These are phyloP conservation scores for Calyptommatus sinebrachiatus DNA, from an alignment of 2,113 vertebrate genomes.

Conservation along the genomic window DNA sequence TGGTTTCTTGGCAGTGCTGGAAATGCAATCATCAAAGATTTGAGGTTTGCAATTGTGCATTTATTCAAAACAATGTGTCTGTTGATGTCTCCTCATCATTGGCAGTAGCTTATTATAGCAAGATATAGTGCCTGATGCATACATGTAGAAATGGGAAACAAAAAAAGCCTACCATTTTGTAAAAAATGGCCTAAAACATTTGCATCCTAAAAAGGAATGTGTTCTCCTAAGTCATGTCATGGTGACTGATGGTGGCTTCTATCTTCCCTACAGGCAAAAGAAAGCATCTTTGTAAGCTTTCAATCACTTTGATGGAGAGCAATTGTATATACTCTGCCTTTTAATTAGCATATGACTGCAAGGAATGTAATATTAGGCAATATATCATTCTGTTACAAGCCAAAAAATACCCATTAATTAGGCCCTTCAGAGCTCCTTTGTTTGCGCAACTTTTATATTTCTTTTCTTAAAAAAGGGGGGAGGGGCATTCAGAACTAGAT, in stretches of 20 bases:
- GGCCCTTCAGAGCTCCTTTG: conserved; percentile 25
- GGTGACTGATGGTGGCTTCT: conserved; percentile 21
- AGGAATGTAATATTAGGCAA: conserved; percentile 29
- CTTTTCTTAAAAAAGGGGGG: neutral
- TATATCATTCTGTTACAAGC: conserved; percentile 32
- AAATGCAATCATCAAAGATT: neutral
- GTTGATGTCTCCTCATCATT: neutral
- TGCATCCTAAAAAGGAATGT: neutral
- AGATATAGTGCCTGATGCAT: neutral
- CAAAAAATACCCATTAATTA: conserved; percentile 43
- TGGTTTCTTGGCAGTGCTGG: neutral
- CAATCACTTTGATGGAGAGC: conserved; percentile 36
- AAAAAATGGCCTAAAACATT: neutral
- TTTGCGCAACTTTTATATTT: conserved; percentile 11
- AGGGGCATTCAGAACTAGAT: neutral
- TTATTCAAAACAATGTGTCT: neutral
- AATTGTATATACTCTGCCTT: conserved; percentile 24
- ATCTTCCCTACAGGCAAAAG: conserved; percentile 23
- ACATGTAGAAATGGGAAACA: conserved; percentile 10
- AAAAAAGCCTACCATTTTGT: neutral
- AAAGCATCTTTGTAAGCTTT: conserved; percentile 42
- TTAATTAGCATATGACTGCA: conserved; percentile 38
- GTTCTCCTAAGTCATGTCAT: neutral
- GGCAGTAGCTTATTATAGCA: conserved; percentile 8
- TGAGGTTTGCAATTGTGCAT: neutral